A percentile compares a stretch with the other conserved stretches of the same genome.
Evolutionary conservation across 1,140 invertebrate genomes (phyloP).

Genomic region (Coenobita brevimanus): DNA sequence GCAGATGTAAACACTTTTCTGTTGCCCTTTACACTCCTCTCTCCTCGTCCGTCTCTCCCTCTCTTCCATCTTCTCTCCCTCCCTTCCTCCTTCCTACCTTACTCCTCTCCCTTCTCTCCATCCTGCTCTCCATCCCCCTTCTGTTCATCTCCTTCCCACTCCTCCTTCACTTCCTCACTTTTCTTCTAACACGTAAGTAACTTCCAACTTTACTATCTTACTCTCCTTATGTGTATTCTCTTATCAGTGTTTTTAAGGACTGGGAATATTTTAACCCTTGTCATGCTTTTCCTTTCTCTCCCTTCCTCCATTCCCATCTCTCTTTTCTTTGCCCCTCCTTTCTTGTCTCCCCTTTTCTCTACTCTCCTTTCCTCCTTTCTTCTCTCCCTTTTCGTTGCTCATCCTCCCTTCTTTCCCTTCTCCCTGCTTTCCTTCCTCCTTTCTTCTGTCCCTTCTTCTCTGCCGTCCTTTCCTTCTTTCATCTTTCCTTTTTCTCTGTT

Average conservation of each 20-base stretch:
- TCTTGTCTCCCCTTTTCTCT: neutral
- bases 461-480: neutral
- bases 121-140: neutral
- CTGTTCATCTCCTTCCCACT: neutral
- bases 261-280: neutral
- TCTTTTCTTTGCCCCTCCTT: neutral
- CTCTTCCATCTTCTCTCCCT: neutral
- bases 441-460: neutral
- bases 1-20: neutral
- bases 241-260: too few relatives aligned
- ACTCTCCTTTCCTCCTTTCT: neutral
- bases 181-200: neutral
- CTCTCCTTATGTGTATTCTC: too few relatives aligned
- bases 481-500: too few relatives aligned
- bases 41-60: neutral
- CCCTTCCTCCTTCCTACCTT: neutral
- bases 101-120: neutral
- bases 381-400: neutral
- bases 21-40: neutral
- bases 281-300: neutral
- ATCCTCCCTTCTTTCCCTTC: neutral
- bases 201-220: too few relatives aligned
- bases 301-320: neutral
- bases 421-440: too few relatives aligned
- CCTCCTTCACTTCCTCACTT: neutral